Evolutionary conservation across 1,140 invertebrate genomes (phyloP), one percentile per base, ranked within the genome.

Genomic region (Schlechtendalia chinensis): DNA sequence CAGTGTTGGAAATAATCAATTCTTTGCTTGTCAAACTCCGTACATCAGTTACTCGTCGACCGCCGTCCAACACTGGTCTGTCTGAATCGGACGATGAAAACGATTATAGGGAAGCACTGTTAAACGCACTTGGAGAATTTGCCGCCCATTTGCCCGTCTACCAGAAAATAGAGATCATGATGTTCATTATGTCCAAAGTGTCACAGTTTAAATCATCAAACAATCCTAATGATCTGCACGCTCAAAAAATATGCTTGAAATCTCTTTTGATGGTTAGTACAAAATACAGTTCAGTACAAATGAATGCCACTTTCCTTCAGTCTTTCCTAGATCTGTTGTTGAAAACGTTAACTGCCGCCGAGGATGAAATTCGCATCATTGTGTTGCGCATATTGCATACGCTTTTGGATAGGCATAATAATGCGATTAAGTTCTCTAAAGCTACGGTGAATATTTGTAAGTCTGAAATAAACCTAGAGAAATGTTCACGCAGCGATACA

Each of bases 101-200:
- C 77, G 87, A 91, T 79, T 95, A 95, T 85, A 96, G 98, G 87
- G 96, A 98, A 84, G 94, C 96, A 0, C 87, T 99, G 16, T 98
- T 99, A 81, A 96, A 98, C 86, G 97, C 96, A 0, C 88, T 99
- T 39, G 97, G 97, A 84, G 96, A 99, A 87, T 99, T 99, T 87
- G 96, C 96, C 2, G 97, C 98, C 87, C 96, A 98, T 88, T 88
- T 99, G 83, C 98, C 98, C 5, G 97, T 99, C 88, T 99, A 97
- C 87, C 98, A 99, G 87, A 99, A 99, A 87, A 98, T 98, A 82
- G 97, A 99, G 87, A 98, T 98, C 54, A 98, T 99, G 97, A 95
- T 98, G 91, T 99, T 99, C 86, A 98, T 99, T 82, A 94, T 98
- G 89, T 95, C 93, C 84, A 98, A 98, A 88, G 83, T 84, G 19